phyloP scores from a whole-genome alignment of 2,888 invertebrate species.

The Brachyptera risi region DNA sequence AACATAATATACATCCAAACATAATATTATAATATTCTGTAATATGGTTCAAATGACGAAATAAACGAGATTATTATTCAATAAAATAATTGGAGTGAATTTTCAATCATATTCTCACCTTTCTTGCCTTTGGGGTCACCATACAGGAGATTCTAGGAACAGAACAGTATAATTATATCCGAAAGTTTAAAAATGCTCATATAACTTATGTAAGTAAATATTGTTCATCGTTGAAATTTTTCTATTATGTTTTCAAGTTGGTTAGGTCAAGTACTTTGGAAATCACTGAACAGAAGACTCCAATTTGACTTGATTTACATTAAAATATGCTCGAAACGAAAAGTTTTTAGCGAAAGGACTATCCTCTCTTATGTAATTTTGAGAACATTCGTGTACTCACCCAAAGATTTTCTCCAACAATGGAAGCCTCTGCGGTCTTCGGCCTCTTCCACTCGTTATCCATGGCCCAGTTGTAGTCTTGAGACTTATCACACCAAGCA shows the following conservation, averaged over 20 bases:
- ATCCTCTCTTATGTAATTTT: too few relatives aligned
- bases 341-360: neutral
- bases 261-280: too few relatives aligned
- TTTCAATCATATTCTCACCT: neutral
- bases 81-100: neutral
- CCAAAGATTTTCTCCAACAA: conserved; percentile 5
- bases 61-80: too few relatives aligned
- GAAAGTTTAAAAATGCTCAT: too few relatives aligned
- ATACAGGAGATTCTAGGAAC: conserved; percentile 7
- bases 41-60: too few relatives aligned
- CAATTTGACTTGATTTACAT: too few relatives aligned
- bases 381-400: too few relatives aligned
- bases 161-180: neutral
- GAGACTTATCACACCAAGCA: conserved; percentile 53
- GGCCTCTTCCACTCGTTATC: conserved; percentile 10
- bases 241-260: too few relatives aligned
- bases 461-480: conserved; percentile 52
- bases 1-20: neutral
- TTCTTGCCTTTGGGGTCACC: neutral
- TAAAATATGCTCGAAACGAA: neutral
- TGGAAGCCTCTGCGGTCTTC: neutral
- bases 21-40: too few relatives aligned
- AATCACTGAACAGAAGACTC: too few relatives aligned
- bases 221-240: too few relatives aligned
- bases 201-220: too few relatives aligned